Evolutionary conservation across 2,888 invertebrate species (phyloP).

Genomic region (Drosophila birchii): DNA sequence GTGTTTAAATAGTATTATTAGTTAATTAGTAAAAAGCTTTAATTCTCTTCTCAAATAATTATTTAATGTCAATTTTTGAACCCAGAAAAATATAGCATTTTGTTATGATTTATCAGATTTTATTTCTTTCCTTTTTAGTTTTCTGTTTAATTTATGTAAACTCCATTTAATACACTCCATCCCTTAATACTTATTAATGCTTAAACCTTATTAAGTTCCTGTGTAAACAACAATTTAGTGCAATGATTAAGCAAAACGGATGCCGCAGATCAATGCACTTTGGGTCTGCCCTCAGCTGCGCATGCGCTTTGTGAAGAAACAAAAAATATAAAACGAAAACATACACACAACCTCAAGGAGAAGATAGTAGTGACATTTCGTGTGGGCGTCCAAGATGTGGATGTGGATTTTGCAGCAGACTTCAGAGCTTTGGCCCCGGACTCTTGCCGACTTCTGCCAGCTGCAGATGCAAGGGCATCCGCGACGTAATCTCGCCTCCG

Average conservation of each 20-base stretch:
- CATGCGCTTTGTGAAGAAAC: slow-evolving; percentile 1
- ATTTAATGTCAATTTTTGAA: no score
- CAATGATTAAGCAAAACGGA: slow-evolving; percentile 12
- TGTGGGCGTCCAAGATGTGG: slow-evolving; percentile 46
- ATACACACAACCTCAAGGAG: slow-evolving; percentile 9
- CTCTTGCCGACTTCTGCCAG: slow-evolving; percentile 20
- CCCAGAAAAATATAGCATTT: no score
- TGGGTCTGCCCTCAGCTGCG: slow-evolving; percentile 19
- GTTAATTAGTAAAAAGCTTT: background rate
- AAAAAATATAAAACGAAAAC: background rate
- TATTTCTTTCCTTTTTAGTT: no score
- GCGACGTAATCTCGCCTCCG: slow-evolving; percentile 58
- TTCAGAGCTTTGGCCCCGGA: slow-evolving; percentile 16
- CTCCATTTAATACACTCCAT: background rate
- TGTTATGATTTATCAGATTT: no score
- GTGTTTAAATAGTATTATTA: no score
- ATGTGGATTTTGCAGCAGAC: slow-evolving; percentile 34
- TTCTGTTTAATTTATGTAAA: background rate
- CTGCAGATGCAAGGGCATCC: slow-evolving; percentile 48
- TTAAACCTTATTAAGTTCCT: slow-evolving; percentile 1
- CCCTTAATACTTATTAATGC: no score
- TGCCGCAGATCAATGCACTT: slow-evolving; percentile 30
- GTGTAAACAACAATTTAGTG: slow-evolving; percentile 7
- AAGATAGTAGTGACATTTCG: slow-evolving; percentile 44
- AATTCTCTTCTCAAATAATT: no score